phyloP scores from a whole-genome alignment of 2,113 vertebrate species.

The Galemys pyrenaicus region DNA sequence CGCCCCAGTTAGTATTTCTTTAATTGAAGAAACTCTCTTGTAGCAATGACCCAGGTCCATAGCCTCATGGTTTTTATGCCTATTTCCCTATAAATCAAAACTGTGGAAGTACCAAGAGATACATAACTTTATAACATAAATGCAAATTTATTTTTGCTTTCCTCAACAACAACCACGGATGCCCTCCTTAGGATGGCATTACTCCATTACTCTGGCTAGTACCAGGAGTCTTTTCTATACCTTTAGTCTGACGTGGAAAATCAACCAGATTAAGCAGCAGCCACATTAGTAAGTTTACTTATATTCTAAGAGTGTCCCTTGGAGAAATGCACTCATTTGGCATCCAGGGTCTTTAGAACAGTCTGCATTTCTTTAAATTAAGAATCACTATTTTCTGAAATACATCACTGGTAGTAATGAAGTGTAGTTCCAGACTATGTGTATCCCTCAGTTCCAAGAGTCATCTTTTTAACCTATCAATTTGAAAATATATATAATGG shows the following conservation, averaged over 20 bases:
- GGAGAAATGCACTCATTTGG: neutral
- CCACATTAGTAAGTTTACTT: neutral
- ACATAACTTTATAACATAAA: neutral
- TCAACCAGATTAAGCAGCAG: neutral
- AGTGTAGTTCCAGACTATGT: neutral
- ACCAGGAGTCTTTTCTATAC: neutral
- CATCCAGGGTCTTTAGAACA: neutral
- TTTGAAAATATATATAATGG: neutral
- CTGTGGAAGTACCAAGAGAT: neutral
- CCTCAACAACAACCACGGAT: neutral
- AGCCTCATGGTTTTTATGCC: neutral
- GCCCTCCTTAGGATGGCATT: neutral
- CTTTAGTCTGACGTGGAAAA: neutral
- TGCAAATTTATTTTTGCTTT: neutral
- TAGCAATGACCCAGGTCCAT: neutral
- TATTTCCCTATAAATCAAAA: neutral
- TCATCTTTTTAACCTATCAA: neutral
- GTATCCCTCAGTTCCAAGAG: neutral
- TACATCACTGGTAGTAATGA: neutral
- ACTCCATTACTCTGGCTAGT: neutral
- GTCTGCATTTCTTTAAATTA: neutral
- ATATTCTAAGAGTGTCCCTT: neutral
- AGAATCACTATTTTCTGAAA: neutral
- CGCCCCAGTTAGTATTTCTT: no score
- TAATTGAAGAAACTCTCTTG: neutral